Percentiles rank a stretch among this genome's conserved stretches.
These are phyloP conservation scores for Empidonax alnorum DNA, from an alignment of 2,113 vertebrate species.

Conservation along the genomic window DNA sequence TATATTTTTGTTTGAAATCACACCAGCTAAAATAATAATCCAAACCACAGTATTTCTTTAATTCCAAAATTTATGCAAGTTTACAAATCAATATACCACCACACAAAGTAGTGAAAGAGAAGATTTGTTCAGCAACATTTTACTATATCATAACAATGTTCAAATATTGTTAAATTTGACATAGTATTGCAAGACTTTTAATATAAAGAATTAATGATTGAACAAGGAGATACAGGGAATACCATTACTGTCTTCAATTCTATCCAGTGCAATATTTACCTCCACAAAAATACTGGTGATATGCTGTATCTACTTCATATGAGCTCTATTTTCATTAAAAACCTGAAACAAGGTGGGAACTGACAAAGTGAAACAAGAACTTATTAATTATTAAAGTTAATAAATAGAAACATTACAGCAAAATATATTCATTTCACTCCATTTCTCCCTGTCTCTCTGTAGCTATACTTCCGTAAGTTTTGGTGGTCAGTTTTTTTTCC, in stretches of 20 bases:
- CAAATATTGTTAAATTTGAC: conserved; percentile 26
- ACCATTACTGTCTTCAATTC: not conserved
- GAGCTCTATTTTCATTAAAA: not conserved
- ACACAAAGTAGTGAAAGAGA: conserved; percentile 26
- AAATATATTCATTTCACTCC: not conserved
- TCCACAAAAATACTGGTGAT: conserved; percentile 27
- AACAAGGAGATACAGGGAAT: not conserved
- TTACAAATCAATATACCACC: conserved; percentile 39
- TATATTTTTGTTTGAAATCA: not conserved
- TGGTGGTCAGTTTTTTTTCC: rapidly evolving
- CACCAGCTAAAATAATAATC: not conserved
- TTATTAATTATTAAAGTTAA: not conserved
- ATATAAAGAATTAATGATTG: conserved; percentile 1
- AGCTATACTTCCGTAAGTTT: not conserved
- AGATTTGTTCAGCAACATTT: not conserved
- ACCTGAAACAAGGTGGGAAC: not conserved
- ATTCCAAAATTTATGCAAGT: conserved; percentile 50
- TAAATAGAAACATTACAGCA: not conserved
- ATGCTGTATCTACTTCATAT: not conserved
- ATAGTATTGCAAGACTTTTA: not conserved
- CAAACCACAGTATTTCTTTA: conserved; percentile 42
- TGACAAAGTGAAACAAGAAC: not conserved
- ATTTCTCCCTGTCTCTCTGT: not conserved
- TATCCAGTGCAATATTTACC: not conserved
- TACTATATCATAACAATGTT: not conserved